Evolutionary conservation across 2,888 invertebrate species (phyloP).

Genomic region (Encarsia formosa): DNA sequence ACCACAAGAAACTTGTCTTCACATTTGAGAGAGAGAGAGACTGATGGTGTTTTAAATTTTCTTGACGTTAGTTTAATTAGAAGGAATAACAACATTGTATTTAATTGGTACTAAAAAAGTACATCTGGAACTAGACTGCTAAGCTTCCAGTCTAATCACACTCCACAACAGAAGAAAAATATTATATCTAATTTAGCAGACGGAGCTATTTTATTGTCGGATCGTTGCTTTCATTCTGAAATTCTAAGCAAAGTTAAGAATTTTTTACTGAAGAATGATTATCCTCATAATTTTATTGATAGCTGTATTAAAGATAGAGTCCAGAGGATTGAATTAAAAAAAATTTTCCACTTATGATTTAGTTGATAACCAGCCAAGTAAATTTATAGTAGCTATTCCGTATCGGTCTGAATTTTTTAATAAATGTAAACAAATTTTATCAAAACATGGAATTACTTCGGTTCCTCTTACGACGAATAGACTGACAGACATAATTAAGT

Average conservation of each 20-base stretch:
- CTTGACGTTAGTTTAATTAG: no score
- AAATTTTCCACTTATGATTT: background rate
- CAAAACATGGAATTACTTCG: background rate
- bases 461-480: background rate
- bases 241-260: background rate
- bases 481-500: background rate
- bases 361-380: background rate
- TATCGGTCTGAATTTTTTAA: background rate
- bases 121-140: background rate
- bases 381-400: background rate
- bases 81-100: no score
- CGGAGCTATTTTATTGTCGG: background rate
- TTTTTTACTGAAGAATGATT: background rate
- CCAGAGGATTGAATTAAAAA: background rate
- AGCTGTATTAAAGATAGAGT: background rate
- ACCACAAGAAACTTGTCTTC: no score
- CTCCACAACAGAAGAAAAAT: background rate
- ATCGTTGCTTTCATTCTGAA: background rate
- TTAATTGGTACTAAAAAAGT: background rate
- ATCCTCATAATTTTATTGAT: background rate
- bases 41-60: no score
- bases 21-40: no score
- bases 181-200: background rate
- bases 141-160: background rate
- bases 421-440: background rate